These are phyloP conservation scores for Tragelaphus strepsiceros DNA, from an alignment of 2,113 vertebrate species.

Conservation along the genomic window DNA sequence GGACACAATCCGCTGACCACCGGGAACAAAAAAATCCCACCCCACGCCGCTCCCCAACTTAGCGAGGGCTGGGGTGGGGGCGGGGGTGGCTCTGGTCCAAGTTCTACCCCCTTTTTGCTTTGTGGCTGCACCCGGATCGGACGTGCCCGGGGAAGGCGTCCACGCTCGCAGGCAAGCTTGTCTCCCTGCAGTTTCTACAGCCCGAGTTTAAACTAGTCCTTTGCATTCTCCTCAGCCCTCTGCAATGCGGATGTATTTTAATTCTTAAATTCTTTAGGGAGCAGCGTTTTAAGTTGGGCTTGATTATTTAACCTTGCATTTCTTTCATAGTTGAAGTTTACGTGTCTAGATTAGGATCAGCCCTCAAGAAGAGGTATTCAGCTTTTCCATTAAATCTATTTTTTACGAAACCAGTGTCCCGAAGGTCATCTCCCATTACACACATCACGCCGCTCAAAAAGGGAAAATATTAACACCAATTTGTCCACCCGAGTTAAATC, in stretches of 20 bases:
- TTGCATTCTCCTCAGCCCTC: constrained; percentile 72
- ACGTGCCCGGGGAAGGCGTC: constrained; percentile 54
- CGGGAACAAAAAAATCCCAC: neutral
- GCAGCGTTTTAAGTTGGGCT: constrained; percentile 55
- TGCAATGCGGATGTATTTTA: constrained; percentile 84
- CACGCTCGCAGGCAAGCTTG: constrained; percentile 55
- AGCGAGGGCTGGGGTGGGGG: neutral
- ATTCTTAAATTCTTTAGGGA: constrained; percentile 73
- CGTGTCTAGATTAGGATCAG: constrained; percentile 53
- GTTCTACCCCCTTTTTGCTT: constrained; percentile 71
- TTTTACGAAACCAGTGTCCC: constrained; percentile 63
- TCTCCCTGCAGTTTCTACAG: constrained; percentile 64
- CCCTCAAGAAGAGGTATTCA: constrained; percentile 62
- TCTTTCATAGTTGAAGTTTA: constrained; percentile 65
- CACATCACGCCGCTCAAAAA: constrained; percentile 8
- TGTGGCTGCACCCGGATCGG: constrained; percentile 67
- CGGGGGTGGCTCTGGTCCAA: constrained; percentile 44
- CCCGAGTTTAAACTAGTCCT: constrained; percentile 76
- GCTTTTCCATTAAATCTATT: constrained; percentile 72
- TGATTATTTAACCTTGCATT: constrained; percentile 45
- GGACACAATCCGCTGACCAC: constrained; percentile 28
- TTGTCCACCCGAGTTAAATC: constrained; percentile 64
- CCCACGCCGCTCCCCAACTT: constrained; percentile 18
- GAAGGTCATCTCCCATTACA: constrained; percentile 75
- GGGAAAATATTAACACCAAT: constrained; percentile 44